phyloP scores from a whole-genome alignment of 1,140 invertebrate genomes.

The Leptoteleia sp. region DNA sequence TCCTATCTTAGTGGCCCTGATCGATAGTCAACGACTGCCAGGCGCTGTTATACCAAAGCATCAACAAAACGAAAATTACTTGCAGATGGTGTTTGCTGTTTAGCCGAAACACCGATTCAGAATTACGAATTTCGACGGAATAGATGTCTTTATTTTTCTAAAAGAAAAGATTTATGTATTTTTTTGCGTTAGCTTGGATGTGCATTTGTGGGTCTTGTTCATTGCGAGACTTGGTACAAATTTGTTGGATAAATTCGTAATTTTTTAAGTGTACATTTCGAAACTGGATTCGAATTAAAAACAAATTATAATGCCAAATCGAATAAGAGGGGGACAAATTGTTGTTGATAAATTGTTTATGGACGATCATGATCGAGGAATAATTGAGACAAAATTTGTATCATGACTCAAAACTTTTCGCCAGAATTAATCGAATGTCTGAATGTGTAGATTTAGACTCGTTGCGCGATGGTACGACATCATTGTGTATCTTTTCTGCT shows the following conservation, averaged over 20 bases:
- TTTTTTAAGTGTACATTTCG: constrained; percentile 39
- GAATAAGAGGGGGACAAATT: constrained; percentile 17
- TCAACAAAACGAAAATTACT: constrained; percentile 7
- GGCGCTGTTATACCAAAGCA: constrained; percentile 59
- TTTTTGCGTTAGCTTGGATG: constrained; percentile 65
- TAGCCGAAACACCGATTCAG: constrained; percentile 20
- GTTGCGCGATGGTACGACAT: constrained; percentile 41
- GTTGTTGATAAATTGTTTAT: constrained; percentile 42
- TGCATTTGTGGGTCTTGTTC: constrained; percentile 54
- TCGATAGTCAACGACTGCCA: constrained; percentile 59
- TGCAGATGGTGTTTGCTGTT: constrained; percentile 40
- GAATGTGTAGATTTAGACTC: constrained; percentile 64
- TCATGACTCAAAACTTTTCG: constrained; percentile 53
- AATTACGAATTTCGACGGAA: constrained; percentile 50
- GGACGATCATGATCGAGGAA: not conserved
- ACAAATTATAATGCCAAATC: constrained; percentile 25
- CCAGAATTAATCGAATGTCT: constrained; percentile 65
- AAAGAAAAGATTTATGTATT: constrained; percentile 58
- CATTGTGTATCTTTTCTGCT: constrained; percentile 61
- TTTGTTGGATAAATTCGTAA: constrained; percentile 10
- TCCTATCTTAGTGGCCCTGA: constrained; percentile 49
- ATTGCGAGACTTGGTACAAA: constrained; percentile 60
- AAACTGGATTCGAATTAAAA: constrained; percentile 12
- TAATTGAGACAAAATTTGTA: constrained; percentile 44
- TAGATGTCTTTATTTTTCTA: constrained; percentile 67